A percentile compares a stretch with the other conserved stretches of the same genome.
Evolutionary conservation across 2,888 invertebrate genomes (phyloP).

Genomic region (Acrobasis consociella): DNA sequence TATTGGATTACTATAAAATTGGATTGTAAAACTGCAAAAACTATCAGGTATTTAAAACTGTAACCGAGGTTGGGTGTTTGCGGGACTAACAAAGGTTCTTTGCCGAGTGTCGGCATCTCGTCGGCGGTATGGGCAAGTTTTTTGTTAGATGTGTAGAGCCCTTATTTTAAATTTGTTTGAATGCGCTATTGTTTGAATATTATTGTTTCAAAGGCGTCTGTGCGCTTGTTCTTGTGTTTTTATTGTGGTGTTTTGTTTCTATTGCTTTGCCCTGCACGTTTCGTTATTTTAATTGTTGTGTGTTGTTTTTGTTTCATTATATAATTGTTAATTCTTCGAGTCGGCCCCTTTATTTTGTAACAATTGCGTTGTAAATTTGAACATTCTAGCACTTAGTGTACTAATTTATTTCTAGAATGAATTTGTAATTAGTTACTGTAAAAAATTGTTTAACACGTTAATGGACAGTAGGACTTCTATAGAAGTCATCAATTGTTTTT

Average conservation of each 20-base stretch:
- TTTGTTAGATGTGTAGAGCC: conserved; percentile 55
- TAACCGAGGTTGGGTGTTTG: conserved; percentile 29
- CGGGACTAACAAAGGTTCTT: conserved; percentile 38
- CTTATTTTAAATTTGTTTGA: conserved; percentile 63
- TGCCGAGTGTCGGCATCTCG: conserved; percentile 48
- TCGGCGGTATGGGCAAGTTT: conserved; percentile 60
- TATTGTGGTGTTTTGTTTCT: conserved; percentile 50
- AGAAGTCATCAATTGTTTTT: no score
- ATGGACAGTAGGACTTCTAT: no score
- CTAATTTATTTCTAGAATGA: no score
- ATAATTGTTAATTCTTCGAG: background rate
- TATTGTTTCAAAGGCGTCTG: conserved; percentile 47
- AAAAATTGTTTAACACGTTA: no score
- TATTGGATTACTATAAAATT: conserved; percentile 37
- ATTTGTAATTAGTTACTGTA: no score
- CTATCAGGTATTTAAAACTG: conserved; percentile 35
- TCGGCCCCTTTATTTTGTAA: background rate
- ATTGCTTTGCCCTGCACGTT: conserved; percentile 26
- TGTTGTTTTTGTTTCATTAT: conserved; percentile 26
- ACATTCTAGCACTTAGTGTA: no score
- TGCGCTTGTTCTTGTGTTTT: conserved; percentile 45
- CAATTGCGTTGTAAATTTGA: background rate
- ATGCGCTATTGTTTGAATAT: conserved; percentile 61
- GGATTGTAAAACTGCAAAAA: conserved; percentile 32
- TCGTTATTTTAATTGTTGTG: conserved; percentile 30